Evolutionary conservation across 1,140 invertebrate genomes (phyloP).

Genomic region (Pectinophora gossypiella): DNA sequence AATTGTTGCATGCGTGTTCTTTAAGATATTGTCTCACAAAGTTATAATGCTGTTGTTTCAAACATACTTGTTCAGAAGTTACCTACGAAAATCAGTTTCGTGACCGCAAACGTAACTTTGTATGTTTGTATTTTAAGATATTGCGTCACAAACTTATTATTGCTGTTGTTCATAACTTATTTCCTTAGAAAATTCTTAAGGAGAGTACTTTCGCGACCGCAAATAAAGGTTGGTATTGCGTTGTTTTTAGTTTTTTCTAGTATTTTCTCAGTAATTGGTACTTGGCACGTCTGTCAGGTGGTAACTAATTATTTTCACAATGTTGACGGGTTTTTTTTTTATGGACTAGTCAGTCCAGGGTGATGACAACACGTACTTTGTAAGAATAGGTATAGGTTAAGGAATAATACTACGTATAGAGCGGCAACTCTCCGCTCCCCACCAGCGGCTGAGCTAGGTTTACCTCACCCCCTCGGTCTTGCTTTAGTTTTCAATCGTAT

Average conservation of each 20-base stretch:
- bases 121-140: neutral
- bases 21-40: conserved; percentile 26
- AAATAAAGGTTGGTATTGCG: neutral
- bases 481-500: too few relatives aligned
- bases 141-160: neutral
- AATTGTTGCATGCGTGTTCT: conserved; percentile 59
- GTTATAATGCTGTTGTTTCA: conserved; percentile 9
- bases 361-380: too few relatives aligned
- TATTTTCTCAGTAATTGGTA: neutral
- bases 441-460: too few relatives aligned
- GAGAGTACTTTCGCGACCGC: neutral
- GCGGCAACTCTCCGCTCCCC: too few relatives aligned
- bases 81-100: neutral
- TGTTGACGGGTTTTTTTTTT: neutral
- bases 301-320: neutral
- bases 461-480: too few relatives aligned
- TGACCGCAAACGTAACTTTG: too few relatives aligned
- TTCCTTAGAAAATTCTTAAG: neutral
- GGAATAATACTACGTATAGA: too few relatives aligned
- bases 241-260: neutral
- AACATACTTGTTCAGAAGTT: neutral
- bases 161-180: neutral
- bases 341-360: too few relatives aligned
- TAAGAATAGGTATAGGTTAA: too few relatives aligned
- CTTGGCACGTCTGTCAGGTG: neutral